A percentile compares a stretch with the other conserved stretches of the same genome.
phyloP scores from a whole-genome alignment of 1,140 invertebrate species.

The Pseudomyrmex pallidus region DNA sequence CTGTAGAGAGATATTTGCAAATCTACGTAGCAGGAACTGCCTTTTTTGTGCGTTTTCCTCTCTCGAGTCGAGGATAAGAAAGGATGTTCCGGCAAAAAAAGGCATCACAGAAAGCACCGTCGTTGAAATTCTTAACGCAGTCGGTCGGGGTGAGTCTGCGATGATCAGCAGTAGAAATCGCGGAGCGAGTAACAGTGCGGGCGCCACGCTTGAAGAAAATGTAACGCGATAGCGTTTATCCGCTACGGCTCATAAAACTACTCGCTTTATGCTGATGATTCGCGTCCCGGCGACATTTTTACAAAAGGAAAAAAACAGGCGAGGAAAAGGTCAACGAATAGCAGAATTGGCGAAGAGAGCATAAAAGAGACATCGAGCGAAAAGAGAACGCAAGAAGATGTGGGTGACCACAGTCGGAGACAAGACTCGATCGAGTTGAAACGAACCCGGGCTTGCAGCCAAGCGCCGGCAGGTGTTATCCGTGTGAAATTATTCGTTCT shows the following conservation, averaged over 20 bases:
- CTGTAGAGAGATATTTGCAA: constrained; percentile 3
- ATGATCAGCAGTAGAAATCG: constrained; percentile 55
- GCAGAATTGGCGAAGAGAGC: constrained; percentile 4
- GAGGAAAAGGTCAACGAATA: constrained; percentile 25
- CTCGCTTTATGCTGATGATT: constrained; percentile 83
- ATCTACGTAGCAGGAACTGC: not conserved
- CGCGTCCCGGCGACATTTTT: constrained; percentile 78
- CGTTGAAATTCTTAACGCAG: constrained; percentile 55
- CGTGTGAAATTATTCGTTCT: constrained; percentile 62
- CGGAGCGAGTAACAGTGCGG: constrained; percentile 63
- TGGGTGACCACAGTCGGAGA: constrained; percentile 12
- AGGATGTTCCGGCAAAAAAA: not conserved
- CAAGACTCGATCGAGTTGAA: constrained; percentile 47
- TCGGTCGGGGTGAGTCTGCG: constrained; percentile 44
- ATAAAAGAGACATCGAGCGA: constrained; percentile 26
- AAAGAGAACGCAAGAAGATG: constrained; percentile 50
- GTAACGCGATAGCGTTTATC: constrained; percentile 80
- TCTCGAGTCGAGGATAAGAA: constrained; percentile 18
- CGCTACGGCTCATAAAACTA: constrained; percentile 82
- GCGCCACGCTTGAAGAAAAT: constrained; percentile 77
- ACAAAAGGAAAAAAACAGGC: constrained; percentile 69
- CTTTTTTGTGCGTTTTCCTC: constrained; percentile 19
- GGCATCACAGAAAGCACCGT: constrained; percentile 12
- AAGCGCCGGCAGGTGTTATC: constrained; percentile 72
- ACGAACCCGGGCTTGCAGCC: constrained; percentile 71